Base-by-base conservation (phyloP, 2,113 vertebrate genomes). In the Microcebus murinus region DNA sequence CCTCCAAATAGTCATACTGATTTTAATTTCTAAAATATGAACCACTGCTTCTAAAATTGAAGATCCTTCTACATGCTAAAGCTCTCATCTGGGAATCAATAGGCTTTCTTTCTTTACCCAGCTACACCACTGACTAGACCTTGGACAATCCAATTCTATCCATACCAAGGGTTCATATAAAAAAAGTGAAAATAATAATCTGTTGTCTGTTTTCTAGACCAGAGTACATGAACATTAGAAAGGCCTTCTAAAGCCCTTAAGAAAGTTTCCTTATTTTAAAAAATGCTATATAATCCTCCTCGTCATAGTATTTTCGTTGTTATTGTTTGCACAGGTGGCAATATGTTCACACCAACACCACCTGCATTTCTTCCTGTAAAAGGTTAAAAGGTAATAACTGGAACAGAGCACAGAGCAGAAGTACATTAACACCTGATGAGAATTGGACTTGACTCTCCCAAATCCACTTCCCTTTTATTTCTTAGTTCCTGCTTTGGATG, bases 271-370 rank as follows among this genome's bases (percentile, higher is more conserved):
- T 90, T 74, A 34, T 84, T 95, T 87, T 84, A 29, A 91, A 95
- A 94, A 55, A n/a, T 80, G 31, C 65, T 84, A 4, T 50, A 55
- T 94, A 94, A 96, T 83, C 76, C 45, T 76, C 63, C 80, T 71
- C 45, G 0, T 23, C 68, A 9, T n/a, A 80, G 65, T 55, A 67
- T 89, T 94, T 84, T 82, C 45, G 52, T 86, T 65, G n/a, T 81
- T 61, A 63, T 2, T 96, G 61, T 97, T 96, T 96, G 76, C 91
- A 88, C 81, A 96, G 91, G 93, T 96, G 80, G 71, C 42, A 80
- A 25, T 81, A 42, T 34, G 36, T 65, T 87, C 76, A 45, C n/a
- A 65, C 29, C 81, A 77, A 77, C 29, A 73, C 39, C 87, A 94
- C 61, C 80, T 85, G 81, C 57, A 55, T 82, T 87, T 96, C 84